Percentiles rank a stretch among this genome's conserved stretches.
Conservation (phyloP, 2,797 vertebrate genomes). For the Chanos chanos region DNA sequence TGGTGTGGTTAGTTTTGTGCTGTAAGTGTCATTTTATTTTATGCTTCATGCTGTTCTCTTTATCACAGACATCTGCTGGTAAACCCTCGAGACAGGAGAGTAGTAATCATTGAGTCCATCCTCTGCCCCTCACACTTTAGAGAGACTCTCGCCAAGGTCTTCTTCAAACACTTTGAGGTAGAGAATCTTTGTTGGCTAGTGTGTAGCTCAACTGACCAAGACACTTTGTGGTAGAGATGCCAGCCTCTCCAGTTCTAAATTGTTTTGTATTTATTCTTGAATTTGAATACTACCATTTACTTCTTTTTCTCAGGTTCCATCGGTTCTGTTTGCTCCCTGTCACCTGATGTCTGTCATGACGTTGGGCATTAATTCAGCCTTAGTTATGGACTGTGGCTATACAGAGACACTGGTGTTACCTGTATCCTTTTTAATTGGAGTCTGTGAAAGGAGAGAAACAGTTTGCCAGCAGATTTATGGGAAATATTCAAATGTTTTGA, state of each 20-base stretch:
- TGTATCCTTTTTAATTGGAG: conserved; percentile 87
- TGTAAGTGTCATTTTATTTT: neutral
- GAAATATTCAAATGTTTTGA: neutral
- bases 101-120: conserved; percentile 94
- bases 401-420: conserved; percentile 92
- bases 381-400: conserved; percentile 96
- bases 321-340: conserved; percentile 90
- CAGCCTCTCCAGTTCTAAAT: neutral
- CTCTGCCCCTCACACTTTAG: conserved; percentile 97
- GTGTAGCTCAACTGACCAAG: neutral
- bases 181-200: neutral
- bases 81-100: conserved; percentile 95
- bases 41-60: too few relatives aligned
- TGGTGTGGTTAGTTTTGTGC: neutral
- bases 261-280: neutral
- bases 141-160: conserved; percentile 91
- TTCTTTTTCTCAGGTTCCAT: conserved; percentile 80
- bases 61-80: conserved; percentile 91
- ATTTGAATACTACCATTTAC: neutral
- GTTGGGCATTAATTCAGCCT: conserved; percentile 93
- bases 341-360: conserved; percentile 97
- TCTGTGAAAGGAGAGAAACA: too few relatives aligned
- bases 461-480: neutral
- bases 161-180: conserved; percentile 99
- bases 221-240: neutral